These are phyloP conservation scores for Semotilus atromaculatus DNA, from an alignment of 2,797 vertebrate genomes.

Conservation along the genomic window DNA sequence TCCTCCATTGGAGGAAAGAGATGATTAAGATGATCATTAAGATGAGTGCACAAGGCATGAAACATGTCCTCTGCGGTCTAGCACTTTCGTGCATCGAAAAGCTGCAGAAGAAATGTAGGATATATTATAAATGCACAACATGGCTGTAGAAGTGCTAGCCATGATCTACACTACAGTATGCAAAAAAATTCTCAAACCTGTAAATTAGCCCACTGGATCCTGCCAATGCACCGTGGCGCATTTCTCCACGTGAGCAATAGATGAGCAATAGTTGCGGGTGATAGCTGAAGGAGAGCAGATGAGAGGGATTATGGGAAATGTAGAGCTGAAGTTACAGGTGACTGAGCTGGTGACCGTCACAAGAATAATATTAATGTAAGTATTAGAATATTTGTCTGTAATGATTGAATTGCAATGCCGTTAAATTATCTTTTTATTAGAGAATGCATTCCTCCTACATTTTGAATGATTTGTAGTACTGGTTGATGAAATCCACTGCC, in stretches of 20 bases:
- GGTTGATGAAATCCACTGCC: constrained; percentile 83
- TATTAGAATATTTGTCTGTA: background rate
- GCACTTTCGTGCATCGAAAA: constrained; percentile 86
- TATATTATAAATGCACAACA: background rate
- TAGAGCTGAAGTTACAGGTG: too few species aligned
- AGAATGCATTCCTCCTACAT: constrained; percentile 71
- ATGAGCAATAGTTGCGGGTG: too few species aligned
- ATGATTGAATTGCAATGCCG: background rate
- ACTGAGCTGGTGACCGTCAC: too few species aligned
- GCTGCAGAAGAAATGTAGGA: constrained; percentile 62
- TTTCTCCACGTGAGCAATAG: too few species aligned
- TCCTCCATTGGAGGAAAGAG: constrained; percentile 83
- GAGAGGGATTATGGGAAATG: too few species aligned
- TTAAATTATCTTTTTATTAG: background rate
- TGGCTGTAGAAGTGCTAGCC: background rate
- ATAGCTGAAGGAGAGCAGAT: too few species aligned
- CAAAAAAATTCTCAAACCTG: background rate
- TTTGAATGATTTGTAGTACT: constrained; percentile 84
- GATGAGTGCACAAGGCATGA: constrained; percentile 78
- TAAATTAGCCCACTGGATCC: constrained; percentile 83
- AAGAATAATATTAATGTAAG: background rate
- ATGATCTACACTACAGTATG: background rate
- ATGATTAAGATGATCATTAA: too few species aligned
- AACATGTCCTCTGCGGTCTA: constrained; percentile 84
- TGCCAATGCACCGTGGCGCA: constrained; percentile 85